Evolutionary conservation across 2,888 invertebrate species (phyloP), one percentile per base, ranked within the genome.

Genomic region (Dascillus cervinus): DNA sequence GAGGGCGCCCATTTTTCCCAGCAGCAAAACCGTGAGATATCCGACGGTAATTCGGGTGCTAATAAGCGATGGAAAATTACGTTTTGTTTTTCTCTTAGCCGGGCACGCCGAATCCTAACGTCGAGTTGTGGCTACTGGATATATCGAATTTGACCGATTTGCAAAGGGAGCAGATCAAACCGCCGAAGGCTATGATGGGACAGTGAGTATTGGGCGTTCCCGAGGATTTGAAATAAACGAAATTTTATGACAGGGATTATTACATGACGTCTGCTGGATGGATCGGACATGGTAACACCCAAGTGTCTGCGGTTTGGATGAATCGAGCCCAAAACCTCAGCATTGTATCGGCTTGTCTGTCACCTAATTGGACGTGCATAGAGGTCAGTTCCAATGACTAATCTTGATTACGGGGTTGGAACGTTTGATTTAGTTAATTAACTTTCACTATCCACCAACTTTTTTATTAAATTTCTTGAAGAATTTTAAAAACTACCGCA

Each of bases 191-290:
- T 27, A 69, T 88, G 53, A 75, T 80, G 58, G 84, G 79, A 63
- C 85, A 85, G 88, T 88, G 72, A 71, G 88, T 77, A 4, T 17
- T 17, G 17, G 17, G 8, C 4, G 17, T 17, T 17, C 8, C 8
- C 17, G 17, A 4, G 8, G 8, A 17, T 6, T 6, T 17, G 8
- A 17, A 4, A 17, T 6, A 17, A 4, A 8, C 17, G 17, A 17
- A 17, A 17, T 4, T 17, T 17, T 17, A 17, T 17, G 68, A 21
- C 69, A 91, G 90, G 66, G 92, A 94, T 58, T 84, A 82, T 69
- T 94, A 95, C 69, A 71, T 95, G 61, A 90, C 89, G 61, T 86
- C 88, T 49, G 90, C 90, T 38, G 81, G 83, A 43, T 95, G 94
- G 94, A 79, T 89, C 52, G 81, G 83, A 53, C 75, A 77, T 56